Conservation (phyloP, 2,888 invertebrate genomes). For the Netelia inedita region DNA sequence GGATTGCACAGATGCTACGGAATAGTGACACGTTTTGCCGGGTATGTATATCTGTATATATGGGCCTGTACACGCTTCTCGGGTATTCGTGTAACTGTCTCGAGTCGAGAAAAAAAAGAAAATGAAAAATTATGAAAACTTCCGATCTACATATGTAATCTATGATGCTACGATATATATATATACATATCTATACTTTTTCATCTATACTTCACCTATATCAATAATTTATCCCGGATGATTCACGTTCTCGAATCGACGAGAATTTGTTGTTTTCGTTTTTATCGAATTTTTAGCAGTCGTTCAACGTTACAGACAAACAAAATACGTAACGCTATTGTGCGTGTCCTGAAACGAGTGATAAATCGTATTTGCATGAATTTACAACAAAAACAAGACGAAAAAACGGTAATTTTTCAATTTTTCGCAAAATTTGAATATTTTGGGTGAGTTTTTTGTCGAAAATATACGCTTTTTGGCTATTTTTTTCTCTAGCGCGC, state of each 20-base stretch:
- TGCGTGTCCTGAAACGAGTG: background rate
- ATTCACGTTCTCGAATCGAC: slow-evolving; percentile 6
- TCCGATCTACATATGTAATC: background rate
- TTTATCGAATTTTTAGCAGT: background rate
- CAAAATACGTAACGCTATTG: background rate
- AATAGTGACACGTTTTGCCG: slow-evolving; percentile 50
- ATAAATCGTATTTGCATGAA: background rate
- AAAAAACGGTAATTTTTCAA: background rate
- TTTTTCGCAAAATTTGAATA: background rate
- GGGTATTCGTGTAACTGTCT: slow-evolving; percentile 1
- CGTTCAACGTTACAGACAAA: background rate
- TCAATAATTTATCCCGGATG: slow-evolving; percentile 14
- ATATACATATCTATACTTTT: background rate
- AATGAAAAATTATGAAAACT: slow-evolving; percentile 50
- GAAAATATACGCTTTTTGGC: no score
- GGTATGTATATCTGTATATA: background rate
- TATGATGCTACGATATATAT: background rate
- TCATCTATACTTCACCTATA: background rate
- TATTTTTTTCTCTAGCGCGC: background rate
- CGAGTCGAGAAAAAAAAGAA: slow-evolving; percentile 8
- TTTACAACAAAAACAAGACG: background rate
- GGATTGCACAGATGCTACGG: slow-evolving; percentile 76
- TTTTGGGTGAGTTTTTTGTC: background rate
- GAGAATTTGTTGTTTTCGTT: background rate
- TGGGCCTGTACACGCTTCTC: background rate